Evolutionary conservation across 2,888 invertebrate species (phyloP), one percentile per base, ranked within the genome.

Genomic region (Xanthia togata): DNA sequence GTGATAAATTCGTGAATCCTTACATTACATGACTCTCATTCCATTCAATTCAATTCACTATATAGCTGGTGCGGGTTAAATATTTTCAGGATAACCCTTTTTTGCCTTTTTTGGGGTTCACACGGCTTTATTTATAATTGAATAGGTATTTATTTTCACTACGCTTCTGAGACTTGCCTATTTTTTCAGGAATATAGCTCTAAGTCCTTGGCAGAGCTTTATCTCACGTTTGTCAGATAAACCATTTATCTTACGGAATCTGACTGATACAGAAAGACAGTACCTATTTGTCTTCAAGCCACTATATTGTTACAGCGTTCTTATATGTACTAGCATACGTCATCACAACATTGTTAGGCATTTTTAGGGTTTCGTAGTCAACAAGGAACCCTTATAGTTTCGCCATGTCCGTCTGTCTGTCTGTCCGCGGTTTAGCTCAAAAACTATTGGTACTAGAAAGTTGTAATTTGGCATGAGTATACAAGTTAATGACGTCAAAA

Each of bases 151-250:
- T 77, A 55, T 68, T 55, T 53, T 55, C 44, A 23, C 41, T 44
- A 68, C 35, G 44, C 44, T 44, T 44, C 60, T 55, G 62, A 53
- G 50, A 59, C 17, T 71, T 64, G 9, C 26, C 23, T 63, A 64
- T 53, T 78, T 78, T 68, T 78, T 70, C 31, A 26, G 26, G 50
- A 50, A 44, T 64, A 88, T 69, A 63, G n/a, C 4, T 17, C 20
- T 62, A 81, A 68, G 62, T 74, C 59, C 53, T 60, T 59, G 8
- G n/a, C 4, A 44, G 41, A 9, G 14, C 55, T 63, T 75, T 75
- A 23, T 63, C 47, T 63, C 76, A 81, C 81, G 81, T 81, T 68
- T 79, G n/a, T 57, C 26, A 81, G 67, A 75, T 67, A 81, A 35
- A 68, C 81, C 55, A 57, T 68, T 68, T 79, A 68, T 75, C 50